Conservation (phyloP, 2,888 invertebrate genomes). For the Hyposoter didymator region DNA sequence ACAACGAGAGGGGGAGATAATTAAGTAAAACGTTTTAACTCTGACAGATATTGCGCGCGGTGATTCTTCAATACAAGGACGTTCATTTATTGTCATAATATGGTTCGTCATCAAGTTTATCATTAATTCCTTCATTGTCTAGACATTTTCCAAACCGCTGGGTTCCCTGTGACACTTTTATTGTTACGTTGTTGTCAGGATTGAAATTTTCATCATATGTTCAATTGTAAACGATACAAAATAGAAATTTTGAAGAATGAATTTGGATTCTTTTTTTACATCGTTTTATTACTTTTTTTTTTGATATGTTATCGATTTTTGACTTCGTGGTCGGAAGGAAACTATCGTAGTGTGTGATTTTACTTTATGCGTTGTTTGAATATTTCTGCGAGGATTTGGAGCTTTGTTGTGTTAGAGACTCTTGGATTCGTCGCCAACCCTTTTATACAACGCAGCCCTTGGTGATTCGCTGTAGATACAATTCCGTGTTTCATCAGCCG, state of each 20-base stretch:
- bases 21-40: constrained; percentile 75
- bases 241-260: no score
- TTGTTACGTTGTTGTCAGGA: neutral
- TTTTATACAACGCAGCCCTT: constrained; percentile 18
- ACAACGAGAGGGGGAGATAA: constrained; percentile 63
- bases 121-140: constrained; percentile 14
- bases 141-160: neutral
- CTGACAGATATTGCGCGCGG: constrained; percentile 74
- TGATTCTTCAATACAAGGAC: constrained; percentile 75
- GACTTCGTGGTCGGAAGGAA: neutral
- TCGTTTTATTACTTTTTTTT: neutral
- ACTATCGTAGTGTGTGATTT: neutral
- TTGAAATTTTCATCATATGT: neutral
- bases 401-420: neutral
- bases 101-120: constrained; percentile 64
- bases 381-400: neutral
- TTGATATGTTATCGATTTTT: neutral
- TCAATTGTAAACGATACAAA: no score
- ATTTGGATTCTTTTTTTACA: neutral
- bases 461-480: constrained; percentile 26
- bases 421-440: neutral
- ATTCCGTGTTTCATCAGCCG: constrained; percentile 34
- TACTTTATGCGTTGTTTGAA: neutral
- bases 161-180: neutral
- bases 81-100: no score